Evolutionary conservation across 2,113 vertebrate species (phyloP).

Genomic region (Phalacrocorax carbo): DNA sequence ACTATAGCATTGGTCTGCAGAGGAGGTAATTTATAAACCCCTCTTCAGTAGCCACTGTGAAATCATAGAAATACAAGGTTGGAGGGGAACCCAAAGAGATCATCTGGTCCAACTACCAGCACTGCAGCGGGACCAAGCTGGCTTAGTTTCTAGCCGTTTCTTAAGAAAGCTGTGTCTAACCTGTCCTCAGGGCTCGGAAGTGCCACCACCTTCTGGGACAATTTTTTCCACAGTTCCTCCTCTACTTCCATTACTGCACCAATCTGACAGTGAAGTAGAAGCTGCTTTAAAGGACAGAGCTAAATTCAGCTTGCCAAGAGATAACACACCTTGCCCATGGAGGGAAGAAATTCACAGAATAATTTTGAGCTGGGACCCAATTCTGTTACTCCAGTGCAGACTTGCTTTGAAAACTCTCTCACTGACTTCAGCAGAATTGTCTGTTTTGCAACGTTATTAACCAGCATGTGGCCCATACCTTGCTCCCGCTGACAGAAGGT

Average conservation of each 20-base stretch:
- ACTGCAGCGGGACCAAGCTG: not conserved
- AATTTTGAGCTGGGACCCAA: not conserved
- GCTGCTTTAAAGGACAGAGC: not conserved
- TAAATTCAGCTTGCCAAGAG: not conserved
- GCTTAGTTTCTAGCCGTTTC: not conserved
- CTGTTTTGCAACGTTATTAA: not conserved
- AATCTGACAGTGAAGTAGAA: not conserved
- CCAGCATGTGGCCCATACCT: accelerated
- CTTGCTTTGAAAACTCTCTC: not conserved
- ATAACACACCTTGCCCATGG: not conserved
- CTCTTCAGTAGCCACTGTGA: not conserved
- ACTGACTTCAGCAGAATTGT: not conserved
- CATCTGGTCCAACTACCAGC: not conserved
- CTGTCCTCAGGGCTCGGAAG: not conserved
- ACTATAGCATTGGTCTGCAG: not conserved
- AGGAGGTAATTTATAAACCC: not conserved
- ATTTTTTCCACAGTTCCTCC: not conserved
- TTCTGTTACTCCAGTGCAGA: not conserved
- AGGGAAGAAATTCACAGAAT: not conserved
- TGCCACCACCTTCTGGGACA: not conserved
- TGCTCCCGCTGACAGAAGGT: not conserved
- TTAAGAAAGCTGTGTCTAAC: not conserved
- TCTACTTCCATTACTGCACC: not conserved
- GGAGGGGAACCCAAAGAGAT: not conserved
- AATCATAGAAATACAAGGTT: not conserved